Evolutionary conservation across 2,888 invertebrate genomes (phyloP).

Genomic region (Eucera pruinosa): DNA sequence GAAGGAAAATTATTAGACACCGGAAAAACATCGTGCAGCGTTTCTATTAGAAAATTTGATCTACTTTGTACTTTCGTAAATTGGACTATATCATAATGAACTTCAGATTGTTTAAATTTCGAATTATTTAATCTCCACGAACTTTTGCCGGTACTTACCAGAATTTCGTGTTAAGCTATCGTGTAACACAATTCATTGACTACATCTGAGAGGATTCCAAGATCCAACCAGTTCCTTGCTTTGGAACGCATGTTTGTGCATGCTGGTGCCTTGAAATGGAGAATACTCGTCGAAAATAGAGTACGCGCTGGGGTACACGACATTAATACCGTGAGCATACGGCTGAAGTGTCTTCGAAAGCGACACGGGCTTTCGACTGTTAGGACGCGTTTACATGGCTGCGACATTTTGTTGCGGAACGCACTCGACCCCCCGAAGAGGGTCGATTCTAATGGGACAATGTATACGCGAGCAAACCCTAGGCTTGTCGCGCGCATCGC

Average conservation of each 20-base stretch:
- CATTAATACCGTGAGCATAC: conserved; percentile 51
- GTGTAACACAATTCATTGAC: neutral
- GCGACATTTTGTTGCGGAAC: conserved; percentile 31
- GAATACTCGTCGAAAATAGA: conserved; percentile 16
- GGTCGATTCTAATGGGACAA: conserved; percentile 25
- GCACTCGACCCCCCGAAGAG: conserved; percentile 19
- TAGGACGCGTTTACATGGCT: conserved; percentile 23
- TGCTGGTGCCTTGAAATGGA: neutral
- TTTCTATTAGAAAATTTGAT: no score
- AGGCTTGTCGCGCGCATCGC: neutral
- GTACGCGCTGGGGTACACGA: conserved; percentile 11
- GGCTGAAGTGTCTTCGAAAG: conserved; percentile 40
- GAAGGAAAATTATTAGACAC: no score
- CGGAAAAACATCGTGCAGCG: no score
- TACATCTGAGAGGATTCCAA: neutral
- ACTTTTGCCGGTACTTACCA: no score
- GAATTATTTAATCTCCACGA: no score
- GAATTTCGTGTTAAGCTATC: neutral
- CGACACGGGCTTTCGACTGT: conserved; percentile 20
- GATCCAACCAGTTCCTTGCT: conserved; percentile 1
- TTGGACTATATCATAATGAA: no score
- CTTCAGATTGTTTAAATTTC: no score
- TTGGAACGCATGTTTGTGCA: neutral
- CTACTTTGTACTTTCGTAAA: no score
- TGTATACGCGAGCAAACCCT: neutral